Evolutionary conservation across 2,113 vertebrate species (phyloP).

Genomic region (Istiophorus platypterus): DNA sequence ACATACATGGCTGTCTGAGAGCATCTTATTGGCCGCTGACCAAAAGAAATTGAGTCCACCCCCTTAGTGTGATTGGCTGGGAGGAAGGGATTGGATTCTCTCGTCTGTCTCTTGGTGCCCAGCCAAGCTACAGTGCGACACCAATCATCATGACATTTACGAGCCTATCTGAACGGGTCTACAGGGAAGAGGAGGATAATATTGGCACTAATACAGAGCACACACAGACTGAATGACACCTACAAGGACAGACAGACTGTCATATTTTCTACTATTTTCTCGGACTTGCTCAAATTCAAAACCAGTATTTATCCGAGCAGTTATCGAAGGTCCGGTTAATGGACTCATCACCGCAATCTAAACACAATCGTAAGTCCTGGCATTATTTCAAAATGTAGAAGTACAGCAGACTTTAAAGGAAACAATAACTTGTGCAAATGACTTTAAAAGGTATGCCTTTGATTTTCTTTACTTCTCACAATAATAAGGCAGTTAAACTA

Average conservation of each 20-base stretch:
- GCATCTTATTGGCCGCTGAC: slow-evolving; percentile 58
- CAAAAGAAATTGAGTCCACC: slow-evolving; percentile 46
- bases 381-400: slow-evolving; percentile 5
- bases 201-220: slow-evolving; percentile 5
- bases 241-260: background rate
- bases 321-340: slow-evolving; percentile 24
- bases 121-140: slow-evolving; percentile 48
- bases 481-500: background rate
- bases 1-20: slow-evolving; percentile 38
- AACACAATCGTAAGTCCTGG: slow-evolving; percentile 8
- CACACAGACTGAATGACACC: background rate
- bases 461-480: background rate
- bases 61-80: slow-evolving; percentile 56
- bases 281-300: background rate
- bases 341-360: slow-evolving; percentile 11
- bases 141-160: slow-evolving; percentile 65
- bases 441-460: background rate
- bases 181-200: slow-evolving; percentile 19
- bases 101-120: slow-evolving; percentile 40
- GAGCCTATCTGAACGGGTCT: slow-evolving; percentile 35
- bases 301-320: background rate
- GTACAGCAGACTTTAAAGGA: slow-evolving; percentile 9
- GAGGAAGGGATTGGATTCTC: slow-evolving; percentile 1
- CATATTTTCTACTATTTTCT: slow-evolving; percentile 12
- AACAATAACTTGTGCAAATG: background rate